These are phyloP conservation scores for Xenops minutus DNA, from an alignment of 2,797 vertebrate genomes.

Conservation along the genomic window DNA sequence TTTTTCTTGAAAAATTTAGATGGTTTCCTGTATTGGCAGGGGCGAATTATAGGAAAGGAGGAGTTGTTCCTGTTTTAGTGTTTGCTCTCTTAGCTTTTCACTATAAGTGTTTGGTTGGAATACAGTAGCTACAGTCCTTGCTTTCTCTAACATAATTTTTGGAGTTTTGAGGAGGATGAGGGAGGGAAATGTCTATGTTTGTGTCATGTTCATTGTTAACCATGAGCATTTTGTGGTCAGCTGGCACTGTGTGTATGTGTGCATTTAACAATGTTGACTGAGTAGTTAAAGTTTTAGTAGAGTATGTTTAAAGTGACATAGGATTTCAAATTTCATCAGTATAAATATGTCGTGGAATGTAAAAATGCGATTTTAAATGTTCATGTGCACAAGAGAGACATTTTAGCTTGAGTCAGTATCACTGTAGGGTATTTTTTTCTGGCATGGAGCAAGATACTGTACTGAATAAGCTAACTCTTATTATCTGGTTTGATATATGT, in stretches of 20 bases:
- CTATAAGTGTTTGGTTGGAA: neutral
- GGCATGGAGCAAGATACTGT: neutral
- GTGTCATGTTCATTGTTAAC: neutral
- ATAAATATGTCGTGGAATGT: neutral
- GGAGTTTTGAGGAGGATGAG: neutral
- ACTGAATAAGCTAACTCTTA: neutral
- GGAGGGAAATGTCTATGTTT: neutral
- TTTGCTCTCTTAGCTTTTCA: neutral
- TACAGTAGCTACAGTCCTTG: neutral
- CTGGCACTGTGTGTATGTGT: neutral
- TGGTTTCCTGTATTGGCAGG: neutral
- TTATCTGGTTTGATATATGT: neutral
- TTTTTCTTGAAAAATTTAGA: neutral
- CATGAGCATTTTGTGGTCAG: neutral
- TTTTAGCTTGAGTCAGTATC: neutral
- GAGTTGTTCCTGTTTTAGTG: neutral
- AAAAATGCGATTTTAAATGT: neutral
- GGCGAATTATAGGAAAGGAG: fast-evolving
- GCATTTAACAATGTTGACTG: neutral
- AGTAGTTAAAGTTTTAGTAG: neutral
- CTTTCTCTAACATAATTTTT: neutral
- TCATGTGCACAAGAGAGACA: neutral
- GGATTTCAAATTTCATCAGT: neutral
- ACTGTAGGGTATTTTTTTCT: neutral
- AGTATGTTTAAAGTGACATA: neutral